These are phyloP conservation scores for Anastatus disparis DNA, from an alignment of 1,140 invertebrate genomes.

Conservation along the genomic window DNA sequence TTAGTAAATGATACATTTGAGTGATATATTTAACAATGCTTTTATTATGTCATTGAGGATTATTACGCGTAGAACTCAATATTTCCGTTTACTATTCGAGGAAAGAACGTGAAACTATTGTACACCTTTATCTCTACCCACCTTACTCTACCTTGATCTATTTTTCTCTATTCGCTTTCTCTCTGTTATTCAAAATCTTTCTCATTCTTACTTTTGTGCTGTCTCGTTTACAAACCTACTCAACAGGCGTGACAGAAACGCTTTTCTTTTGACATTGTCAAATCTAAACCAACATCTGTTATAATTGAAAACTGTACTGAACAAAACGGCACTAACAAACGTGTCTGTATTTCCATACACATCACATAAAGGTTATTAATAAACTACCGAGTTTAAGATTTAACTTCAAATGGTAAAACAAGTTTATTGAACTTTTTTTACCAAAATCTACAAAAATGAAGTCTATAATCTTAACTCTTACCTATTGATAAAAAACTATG, in stretches of 20 bases:
- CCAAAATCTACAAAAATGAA: not conserved
- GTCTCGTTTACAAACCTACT: not conserved
- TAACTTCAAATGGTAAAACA: not conserved
- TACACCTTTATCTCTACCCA: not conserved
- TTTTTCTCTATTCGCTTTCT: not conserved
- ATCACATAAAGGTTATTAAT: not conserved
- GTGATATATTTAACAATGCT: not conserved
- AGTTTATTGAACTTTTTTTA: too few relatives aligned
- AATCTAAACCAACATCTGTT: not conserved
- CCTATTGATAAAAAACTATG: not conserved
- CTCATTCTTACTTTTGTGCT: not conserved
- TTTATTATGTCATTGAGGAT: constrained; percentile 3
- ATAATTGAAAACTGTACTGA: not conserved
- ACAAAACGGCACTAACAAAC: constrained; percentile 40
- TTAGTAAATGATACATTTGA: not conserved
- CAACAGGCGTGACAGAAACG: constrained; percentile 13
- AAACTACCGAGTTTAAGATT: not conserved
- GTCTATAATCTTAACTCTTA: not conserved
- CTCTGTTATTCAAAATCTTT: not conserved
- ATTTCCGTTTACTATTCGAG: not conserved
- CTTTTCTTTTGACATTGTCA: not conserved
- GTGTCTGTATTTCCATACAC: constrained; percentile 14
- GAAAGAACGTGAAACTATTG: not conserved
- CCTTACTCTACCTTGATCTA: not conserved
- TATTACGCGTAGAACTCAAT: not conserved